A percentile compares a stretch with the other conserved stretches of the same genome.
Conservation (phyloP, 1,140 invertebrate genomes). For the Heliconius nattereri region DNA sequence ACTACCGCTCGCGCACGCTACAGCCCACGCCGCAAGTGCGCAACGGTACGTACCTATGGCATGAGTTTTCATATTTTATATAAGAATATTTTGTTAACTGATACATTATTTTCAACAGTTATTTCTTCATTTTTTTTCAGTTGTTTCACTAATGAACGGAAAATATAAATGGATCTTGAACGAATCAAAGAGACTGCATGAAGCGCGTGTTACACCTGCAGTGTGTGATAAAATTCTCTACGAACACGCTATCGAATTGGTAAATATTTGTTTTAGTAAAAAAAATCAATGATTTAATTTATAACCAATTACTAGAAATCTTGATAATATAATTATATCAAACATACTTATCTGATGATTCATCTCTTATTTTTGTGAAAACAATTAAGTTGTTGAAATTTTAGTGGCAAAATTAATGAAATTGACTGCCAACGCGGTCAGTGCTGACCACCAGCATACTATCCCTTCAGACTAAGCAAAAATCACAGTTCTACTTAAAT, state of each 20-base stretch:
- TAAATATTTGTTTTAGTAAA: slow-evolving; percentile 72
- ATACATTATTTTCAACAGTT: not conserved
- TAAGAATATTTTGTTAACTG: not conserved
- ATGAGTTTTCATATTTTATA: too few species aligned
- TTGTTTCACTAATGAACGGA: slow-evolving; percentile 92
- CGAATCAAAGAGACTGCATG: slow-evolving; percentile 94
- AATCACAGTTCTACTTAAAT: too few species aligned
- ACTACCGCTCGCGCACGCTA: slow-evolving; percentile 90
- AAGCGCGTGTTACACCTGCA: slow-evolving; percentile 87
- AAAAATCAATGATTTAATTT: too few species aligned
- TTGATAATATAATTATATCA: too few species aligned
- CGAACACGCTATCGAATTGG: slow-evolving; percentile 97
- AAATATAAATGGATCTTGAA: slow-evolving; percentile 93
- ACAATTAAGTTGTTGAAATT: too few species aligned
- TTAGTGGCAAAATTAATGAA: too few species aligned
- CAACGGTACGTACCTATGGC: slow-evolving; percentile 49
- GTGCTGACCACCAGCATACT: too few species aligned
- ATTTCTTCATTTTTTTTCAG: slow-evolving; percentile 79
- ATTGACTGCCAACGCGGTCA: too few species aligned
- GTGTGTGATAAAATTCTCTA: slow-evolving; percentile 98
- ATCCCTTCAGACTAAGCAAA: too few species aligned
- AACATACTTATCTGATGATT: too few species aligned
- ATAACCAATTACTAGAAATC: too few species aligned
- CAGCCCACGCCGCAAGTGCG: slow-evolving; percentile 93
- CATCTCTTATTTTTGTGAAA: too few species aligned